phyloP scores from a whole-genome alignment of 2,113 vertebrate genomes.

The Tychaedon coryphoeus region DNA sequence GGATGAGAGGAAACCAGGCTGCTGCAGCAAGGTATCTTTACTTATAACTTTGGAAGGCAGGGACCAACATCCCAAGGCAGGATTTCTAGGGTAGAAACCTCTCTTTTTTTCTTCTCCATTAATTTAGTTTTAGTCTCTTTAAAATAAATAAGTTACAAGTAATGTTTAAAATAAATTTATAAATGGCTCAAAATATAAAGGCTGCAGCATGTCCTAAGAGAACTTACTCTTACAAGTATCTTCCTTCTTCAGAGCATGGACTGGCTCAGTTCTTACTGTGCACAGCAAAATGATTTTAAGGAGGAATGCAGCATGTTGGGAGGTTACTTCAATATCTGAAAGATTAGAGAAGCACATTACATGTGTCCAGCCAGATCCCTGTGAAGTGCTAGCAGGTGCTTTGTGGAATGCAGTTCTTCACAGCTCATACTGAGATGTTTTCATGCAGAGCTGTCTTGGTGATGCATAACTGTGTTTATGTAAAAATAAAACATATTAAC shows the following conservation, averaged over 20 bases:
- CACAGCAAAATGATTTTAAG: not conserved
- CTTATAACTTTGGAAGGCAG: not conserved
- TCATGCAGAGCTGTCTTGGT: not conserved
- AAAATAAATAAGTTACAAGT: not conserved
- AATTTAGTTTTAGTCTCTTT: not conserved
- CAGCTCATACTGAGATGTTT: not conserved
- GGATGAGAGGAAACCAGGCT: not conserved
- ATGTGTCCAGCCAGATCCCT: not conserved
- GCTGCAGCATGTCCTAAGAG: not conserved
- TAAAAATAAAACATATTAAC: slow-evolving; percentile 40
- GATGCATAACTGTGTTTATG: not conserved
- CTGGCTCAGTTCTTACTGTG: not conserved
- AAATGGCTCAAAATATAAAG: not conserved
- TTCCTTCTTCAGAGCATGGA: not conserved
- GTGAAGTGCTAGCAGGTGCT: not conserved
- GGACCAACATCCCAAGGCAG: not conserved
- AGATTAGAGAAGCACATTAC: not conserved
- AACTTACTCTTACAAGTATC: not conserved
- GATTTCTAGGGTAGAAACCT: not conserved
- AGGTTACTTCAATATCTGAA: not conserved
- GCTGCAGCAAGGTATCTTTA: not conserved
- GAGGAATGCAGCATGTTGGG: not conserved
- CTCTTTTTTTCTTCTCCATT: accelerated
- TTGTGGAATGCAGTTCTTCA: not conserved
- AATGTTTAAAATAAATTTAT: not conserved